phyloP scores from a whole-genome alignment of 2,888 invertebrate species.

The Pyrochroa serraticornis region DNA sequence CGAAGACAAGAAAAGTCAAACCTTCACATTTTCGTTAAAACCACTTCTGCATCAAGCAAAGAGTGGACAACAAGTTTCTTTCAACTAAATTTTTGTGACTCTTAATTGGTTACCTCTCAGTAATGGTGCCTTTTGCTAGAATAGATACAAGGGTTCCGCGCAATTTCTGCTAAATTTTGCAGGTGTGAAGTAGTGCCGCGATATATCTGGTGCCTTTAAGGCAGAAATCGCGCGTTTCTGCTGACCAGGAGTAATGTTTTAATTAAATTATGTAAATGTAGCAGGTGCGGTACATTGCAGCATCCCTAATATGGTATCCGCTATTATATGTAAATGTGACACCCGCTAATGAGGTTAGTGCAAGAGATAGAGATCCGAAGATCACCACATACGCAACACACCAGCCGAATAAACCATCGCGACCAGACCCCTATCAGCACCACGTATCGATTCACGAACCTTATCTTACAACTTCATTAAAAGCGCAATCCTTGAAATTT shows the following conservation, averaged over 20 bases:
- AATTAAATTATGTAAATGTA: constrained; percentile 41
- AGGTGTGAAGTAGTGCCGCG: background rate
- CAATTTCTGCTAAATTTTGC: too few relatives aligned
- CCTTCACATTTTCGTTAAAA: too few relatives aligned
- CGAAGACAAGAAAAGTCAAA: too few relatives aligned
- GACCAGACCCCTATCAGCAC: constrained; percentile 32
- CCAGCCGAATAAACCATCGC: constrained; percentile 36
- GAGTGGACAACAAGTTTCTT: too few relatives aligned
- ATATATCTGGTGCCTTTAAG: constrained; percentile 5
- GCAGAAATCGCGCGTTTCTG: constrained; percentile 5
- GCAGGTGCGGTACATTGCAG: constrained; percentile 39
- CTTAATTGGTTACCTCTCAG: too few relatives aligned
- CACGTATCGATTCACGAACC: constrained; percentile 30
- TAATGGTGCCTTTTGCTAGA: too few relatives aligned
- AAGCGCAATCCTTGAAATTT: constrained; percentile 17
- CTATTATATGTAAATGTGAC: constrained; percentile 52
- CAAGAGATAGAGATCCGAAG: constrained; percentile 45
- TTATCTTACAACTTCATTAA: constrained; percentile 43
- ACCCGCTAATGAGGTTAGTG: constrained; percentile 49
- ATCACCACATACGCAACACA: constrained; percentile 39
- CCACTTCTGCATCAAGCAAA: too few relatives aligned
- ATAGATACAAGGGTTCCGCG: too few relatives aligned
- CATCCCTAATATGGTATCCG: constrained; percentile 40
- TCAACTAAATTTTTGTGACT: too few relatives aligned
- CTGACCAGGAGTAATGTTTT: constrained; percentile 38